Evolutionary conservation across 2,113 vertebrate genomes (phyloP).

Genomic region (Hoplias malabaricus): DNA sequence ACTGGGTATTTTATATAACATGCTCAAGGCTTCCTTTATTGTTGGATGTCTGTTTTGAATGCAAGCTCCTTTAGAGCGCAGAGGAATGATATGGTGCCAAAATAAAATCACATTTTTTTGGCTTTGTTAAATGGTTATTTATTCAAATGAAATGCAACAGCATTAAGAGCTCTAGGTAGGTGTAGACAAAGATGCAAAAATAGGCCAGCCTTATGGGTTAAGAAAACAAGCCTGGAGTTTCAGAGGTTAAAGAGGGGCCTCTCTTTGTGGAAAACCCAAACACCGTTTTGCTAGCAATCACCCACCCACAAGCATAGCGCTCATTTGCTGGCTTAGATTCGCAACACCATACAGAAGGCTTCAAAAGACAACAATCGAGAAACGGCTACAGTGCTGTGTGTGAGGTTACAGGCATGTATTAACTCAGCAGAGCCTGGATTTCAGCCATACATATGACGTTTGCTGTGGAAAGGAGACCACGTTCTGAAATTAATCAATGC

Average conservation of each 20-base stretch:
- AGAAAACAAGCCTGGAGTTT: not conserved
- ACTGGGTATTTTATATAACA: too few relatives aligned
- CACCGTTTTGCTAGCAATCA: constrained; percentile 5
- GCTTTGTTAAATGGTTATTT: too few relatives aligned
- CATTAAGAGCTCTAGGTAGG: too few relatives aligned
- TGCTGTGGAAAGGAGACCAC: constrained; percentile 20
- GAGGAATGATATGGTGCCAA: too few relatives aligned
- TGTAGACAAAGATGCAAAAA: too few relatives aligned
- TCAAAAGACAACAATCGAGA: not conserved
- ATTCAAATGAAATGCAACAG: too few relatives aligned
- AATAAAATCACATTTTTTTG: too few relatives aligned
- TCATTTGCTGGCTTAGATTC: constrained; percentile 28
- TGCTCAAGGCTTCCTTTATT: too few relatives aligned
- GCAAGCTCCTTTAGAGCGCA: too few relatives aligned
- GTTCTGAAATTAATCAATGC: not conserved
- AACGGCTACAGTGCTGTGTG: not conserved
- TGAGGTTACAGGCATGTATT: not conserved
- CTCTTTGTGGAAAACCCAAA: constrained; percentile 30
- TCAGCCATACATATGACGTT: constrained; percentile 1
- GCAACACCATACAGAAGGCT: not conserved
- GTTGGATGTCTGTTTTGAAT: too few relatives aligned
- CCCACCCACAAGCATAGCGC: constrained; percentile 32
- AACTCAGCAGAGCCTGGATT: not conserved
- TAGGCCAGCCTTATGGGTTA: too few relatives aligned
- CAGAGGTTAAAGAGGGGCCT: not conserved